A percentile compares a stretch with the other conserved stretches of the same genome.
Evolutionary conservation across 1,140 invertebrate genomes (phyloP).

Genomic region (Melitaea cinxia): DNA sequence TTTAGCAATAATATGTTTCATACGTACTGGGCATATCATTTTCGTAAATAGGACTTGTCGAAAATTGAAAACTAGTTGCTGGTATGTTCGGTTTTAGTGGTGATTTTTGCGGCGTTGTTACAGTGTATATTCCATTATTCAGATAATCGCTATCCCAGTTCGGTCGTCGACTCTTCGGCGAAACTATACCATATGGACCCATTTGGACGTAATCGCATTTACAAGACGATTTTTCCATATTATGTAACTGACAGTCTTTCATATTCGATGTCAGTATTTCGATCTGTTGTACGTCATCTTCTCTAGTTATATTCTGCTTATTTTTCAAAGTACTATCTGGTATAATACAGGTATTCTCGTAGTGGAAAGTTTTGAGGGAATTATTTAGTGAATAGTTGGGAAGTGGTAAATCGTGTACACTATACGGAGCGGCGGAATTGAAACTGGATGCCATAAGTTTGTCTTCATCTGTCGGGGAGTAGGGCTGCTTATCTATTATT

Average conservation of each 20-base stretch:
- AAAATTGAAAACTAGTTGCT: constrained; percentile 73
- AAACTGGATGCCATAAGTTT: constrained; percentile 75
- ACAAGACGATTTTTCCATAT: constrained; percentile 67
- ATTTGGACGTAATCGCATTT: constrained; percentile 77
- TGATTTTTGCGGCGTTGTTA: constrained; percentile 68
- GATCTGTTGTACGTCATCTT: constrained; percentile 74
- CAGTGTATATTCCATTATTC: constrained; percentile 71
- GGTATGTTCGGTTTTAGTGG: constrained; percentile 61
- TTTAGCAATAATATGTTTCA: not conserved
- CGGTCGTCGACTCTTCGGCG: constrained; percentile 59
- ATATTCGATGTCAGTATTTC: constrained; percentile 72
- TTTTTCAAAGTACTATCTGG: constrained; percentile 73
- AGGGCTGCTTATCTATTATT: constrained; percentile 71
- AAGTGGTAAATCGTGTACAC: constrained; percentile 76
- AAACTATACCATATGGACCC: constrained; percentile 68
- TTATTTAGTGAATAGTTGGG: constrained; percentile 83
- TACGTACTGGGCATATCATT: constrained; percentile 66
- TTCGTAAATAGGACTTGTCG: constrained; percentile 75
- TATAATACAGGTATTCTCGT: constrained; percentile 72
- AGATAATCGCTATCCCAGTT: constrained; percentile 73
- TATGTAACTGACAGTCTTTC: constrained; percentile 73
- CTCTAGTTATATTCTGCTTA: constrained; percentile 68
- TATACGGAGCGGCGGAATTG: constrained; percentile 61
- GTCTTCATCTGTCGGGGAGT: constrained; percentile 79
- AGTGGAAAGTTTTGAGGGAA: constrained; percentile 80